Base-by-base conservation (phyloP, 2,797 vertebrate species). In the Neostethus bicornis region DNA sequence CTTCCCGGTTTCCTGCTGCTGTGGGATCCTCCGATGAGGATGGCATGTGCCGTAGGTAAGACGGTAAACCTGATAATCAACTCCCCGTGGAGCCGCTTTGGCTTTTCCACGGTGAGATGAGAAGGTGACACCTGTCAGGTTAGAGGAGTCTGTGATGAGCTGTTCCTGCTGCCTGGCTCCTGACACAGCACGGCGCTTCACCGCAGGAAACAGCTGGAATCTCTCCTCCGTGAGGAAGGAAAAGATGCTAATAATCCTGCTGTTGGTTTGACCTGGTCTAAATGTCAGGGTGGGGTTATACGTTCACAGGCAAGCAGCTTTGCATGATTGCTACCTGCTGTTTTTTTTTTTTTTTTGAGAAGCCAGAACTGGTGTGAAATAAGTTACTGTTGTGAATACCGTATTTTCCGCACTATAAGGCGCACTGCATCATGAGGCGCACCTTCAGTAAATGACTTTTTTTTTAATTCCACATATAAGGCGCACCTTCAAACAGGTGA, bases 91-190 rank as follows among this genome's bases (percentile, higher is more conserved):
- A 65, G 55, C 2, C 12, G 19, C 16, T 39, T 51, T 51, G 62
- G 31, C 49, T 66, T 64, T 72, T 31, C 26, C 44, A 3, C 54
- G 7, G 60, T 3, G 13, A 56, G 83, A 81, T 83, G 86, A 85
- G 86, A 86, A 85, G 81, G 80, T 83, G 84, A 77, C 83, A 85
- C 79, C 78, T 84, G 84, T 84, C 82, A 83, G 61, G 84, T 69
- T 51, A 1, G 41, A 70, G 72, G 75, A 65, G 48, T 60, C 66
- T 61, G 61, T 28, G 66, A 75, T 74, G 63, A 69, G 70, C 62
- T 72, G 74, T 63, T 77, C 59, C 51, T 64, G 68, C 51, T 61
- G 34, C 25, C 45, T 10, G 17, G 51, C 56, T 45, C 37, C 55
- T 68, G 61, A 83, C 66, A 45, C 31, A 4, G 38, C 37, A 34